Conservation (phyloP, 2,113 vertebrate genomes). For the Aegotheles bennettii region DNA sequence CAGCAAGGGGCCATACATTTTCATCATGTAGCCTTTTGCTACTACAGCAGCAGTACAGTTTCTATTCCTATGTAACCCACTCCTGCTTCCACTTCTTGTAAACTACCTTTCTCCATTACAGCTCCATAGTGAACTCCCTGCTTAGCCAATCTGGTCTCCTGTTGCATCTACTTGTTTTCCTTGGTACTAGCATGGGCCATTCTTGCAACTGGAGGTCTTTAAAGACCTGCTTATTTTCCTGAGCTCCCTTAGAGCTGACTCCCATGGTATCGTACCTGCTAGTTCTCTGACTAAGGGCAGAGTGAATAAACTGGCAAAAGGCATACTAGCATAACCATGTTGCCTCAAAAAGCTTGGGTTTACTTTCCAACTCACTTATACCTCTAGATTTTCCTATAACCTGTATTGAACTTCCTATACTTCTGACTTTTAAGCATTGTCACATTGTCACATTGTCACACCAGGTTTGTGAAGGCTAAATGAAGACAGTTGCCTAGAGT, state of each 20-base stretch:
- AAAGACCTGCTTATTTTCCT: background rate
- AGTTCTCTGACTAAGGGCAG: background rate
- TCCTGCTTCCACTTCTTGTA: background rate
- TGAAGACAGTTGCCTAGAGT: background rate
- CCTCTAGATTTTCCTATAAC: background rate
- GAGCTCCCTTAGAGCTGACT: background rate
- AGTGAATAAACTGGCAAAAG: background rate
- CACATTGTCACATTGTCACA: background rate
- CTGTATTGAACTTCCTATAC: background rate
- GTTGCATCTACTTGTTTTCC: background rate
- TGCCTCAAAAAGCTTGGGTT: background rate
- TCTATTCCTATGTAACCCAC: background rate
- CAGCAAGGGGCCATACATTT: background rate
- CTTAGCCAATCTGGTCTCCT: background rate
- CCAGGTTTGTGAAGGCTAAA: background rate
- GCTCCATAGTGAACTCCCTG: background rate
- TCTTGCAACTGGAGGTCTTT: background rate
- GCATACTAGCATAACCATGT: background rate
- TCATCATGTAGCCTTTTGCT: background rate
- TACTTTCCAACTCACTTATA: background rate
- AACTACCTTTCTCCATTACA: background rate
- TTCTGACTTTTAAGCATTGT: background rate
- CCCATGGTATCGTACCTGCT: background rate
- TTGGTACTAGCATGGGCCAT: background rate
- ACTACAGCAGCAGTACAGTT: background rate